Percentiles rank a stretch among this genome's conserved stretches.
Evolutionary conservation across 2,888 invertebrate species (phyloP).

Genomic region (Polietes domitor): DNA sequence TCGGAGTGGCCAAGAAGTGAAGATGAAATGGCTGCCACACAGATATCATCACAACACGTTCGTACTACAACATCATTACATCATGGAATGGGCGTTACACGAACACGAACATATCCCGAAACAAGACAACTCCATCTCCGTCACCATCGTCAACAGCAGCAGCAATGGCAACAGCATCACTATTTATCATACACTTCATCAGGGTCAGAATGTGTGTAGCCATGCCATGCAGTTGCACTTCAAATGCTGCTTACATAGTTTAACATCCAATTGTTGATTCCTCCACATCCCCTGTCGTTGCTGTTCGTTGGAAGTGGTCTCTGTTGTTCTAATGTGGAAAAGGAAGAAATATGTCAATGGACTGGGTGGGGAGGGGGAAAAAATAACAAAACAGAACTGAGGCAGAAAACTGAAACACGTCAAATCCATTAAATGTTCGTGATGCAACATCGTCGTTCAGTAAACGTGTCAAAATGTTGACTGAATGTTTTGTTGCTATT

Average conservation of each 20-base stretch:
- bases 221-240: not conserved
- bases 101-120: not conserved
- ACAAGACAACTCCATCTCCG: not conserved
- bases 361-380: not conserved
- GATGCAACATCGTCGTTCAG: slow-evolving; percentile 22
- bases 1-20: too few species aligned
- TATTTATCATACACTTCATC: not conserved
- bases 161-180: not conserved
- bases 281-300: not conserved
- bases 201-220: not conserved
- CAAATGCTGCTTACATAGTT: not conserved
- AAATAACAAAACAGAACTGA: not conserved
- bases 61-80: not conserved
- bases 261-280: not conserved
- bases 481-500: not conserved
- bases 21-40: not conserved
- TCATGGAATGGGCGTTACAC: not conserved
- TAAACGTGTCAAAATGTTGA: slow-evolving; percentile 41
- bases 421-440: slow-evolving; percentile 40
- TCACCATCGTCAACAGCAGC: too few species aligned
- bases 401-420: slow-evolving; percentile 12
- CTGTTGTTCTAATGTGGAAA: not conserved
- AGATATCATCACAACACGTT: not conserved
- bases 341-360: not conserved
- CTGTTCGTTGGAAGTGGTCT: not conserved